These are phyloP conservation scores for Turnix velox DNA, from an alignment of 2,113 vertebrate species.

Conservation along the genomic window DNA sequence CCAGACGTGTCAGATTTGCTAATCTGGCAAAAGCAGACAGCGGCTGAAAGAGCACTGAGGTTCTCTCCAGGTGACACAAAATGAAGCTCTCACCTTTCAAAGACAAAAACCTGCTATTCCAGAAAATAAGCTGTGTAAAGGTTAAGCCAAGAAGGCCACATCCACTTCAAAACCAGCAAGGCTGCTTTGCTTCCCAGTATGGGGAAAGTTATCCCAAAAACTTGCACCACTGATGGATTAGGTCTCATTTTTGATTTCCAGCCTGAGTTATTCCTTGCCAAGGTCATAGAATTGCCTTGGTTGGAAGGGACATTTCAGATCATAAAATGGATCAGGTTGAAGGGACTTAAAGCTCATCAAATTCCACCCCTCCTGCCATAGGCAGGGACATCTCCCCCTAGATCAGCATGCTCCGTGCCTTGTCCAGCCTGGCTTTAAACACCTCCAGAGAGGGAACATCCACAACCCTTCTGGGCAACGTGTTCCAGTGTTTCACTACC, in stretches of 20 bases:
- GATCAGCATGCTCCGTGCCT: too few species aligned
- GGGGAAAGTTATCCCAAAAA: not conserved
- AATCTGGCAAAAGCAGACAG: not conserved
- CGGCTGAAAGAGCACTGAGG: not conserved
- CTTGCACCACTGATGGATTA: not conserved
- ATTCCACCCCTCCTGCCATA: too few species aligned
- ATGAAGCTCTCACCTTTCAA: not conserved
- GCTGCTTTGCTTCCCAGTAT: not conserved
- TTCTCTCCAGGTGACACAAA: not conserved
- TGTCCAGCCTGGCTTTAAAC: too few species aligned
- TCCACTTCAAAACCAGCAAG: not conserved
- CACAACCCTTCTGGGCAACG: too few species aligned
- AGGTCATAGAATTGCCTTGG: too few species aligned
- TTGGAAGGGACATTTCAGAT: too few species aligned
- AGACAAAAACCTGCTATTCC: not conserved
- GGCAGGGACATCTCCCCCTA: too few species aligned
- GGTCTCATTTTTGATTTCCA: not conserved
- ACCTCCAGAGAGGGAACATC: too few species aligned
- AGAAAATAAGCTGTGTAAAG: not conserved
- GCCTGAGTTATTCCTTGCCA: not conserved
- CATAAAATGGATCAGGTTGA: too few species aligned
- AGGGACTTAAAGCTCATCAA: too few species aligned
- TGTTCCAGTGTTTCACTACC: too few species aligned
- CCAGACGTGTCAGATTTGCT: not conserved
- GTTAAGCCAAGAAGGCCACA: not conserved